These are phyloP conservation scores for Chaetops frenatus DNA, from an alignment of 2,113 vertebrate genomes.

Conservation along the genomic window DNA sequence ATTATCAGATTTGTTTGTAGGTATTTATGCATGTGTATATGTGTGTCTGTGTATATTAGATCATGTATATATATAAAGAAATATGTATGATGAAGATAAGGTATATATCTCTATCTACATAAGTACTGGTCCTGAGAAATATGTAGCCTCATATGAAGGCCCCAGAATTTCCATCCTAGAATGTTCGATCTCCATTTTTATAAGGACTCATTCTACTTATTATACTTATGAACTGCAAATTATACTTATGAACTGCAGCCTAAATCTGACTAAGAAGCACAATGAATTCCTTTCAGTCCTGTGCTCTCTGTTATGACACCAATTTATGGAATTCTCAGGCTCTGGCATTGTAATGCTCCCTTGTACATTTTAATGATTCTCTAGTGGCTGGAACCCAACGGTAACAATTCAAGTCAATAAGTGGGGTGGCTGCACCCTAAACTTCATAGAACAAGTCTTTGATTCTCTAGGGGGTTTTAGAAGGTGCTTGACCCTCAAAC, in stretches of 20 bases:
- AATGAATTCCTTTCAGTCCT: not conserved
- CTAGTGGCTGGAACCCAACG: not conserved
- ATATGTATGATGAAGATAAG: not conserved
- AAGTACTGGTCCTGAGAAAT: not conserved
- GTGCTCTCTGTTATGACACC: not conserved
- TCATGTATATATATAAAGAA: not conserved
- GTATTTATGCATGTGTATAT: not conserved
- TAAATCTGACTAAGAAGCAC: not conserved
- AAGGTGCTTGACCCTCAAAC: not conserved
- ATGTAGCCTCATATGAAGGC: not conserved
- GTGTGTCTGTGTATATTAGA: accelerated
- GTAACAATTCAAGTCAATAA: not conserved
- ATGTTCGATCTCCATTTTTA: not conserved
- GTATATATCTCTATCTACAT: not conserved
- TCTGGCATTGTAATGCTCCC: not conserved
- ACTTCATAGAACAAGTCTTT: not conserved
- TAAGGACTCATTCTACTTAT: not conserved
- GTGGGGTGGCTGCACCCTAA: not conserved
- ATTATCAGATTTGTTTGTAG: not conserved
- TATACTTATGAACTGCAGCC: not conserved
- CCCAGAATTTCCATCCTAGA: not conserved
- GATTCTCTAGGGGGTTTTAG: not conserved
- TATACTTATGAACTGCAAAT: not conserved
- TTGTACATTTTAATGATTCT: not conserved
- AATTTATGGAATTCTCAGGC: not conserved